Conservation (phyloP, 2,888 invertebrate species). For the Mechanitis messenoides region DNA sequence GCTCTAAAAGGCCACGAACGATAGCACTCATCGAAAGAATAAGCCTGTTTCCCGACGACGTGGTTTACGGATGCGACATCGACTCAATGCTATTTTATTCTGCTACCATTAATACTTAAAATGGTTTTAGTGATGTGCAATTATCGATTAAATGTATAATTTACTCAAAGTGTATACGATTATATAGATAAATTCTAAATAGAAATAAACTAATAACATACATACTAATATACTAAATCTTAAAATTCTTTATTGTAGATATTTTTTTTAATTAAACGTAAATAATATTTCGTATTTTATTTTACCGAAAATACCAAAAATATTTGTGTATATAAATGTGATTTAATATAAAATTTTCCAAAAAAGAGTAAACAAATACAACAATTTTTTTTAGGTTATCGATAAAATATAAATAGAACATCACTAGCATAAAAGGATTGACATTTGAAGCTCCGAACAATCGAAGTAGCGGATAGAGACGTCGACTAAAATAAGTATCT, state of each 20-base stretch:
- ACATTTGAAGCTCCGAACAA: slow-evolving; percentile 63
- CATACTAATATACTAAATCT: too few relatives aligned
- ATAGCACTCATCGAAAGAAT: slow-evolving; percentile 73
- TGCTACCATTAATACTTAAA: slow-evolving; percentile 74
- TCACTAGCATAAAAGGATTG: slow-evolving; percentile 71
- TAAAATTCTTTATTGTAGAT: too few relatives aligned
- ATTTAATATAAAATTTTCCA: too few relatives aligned
- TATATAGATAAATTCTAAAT: too few relatives aligned
- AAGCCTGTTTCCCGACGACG: slow-evolving; percentile 74
- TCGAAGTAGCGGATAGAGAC: slow-evolving; percentile 67
- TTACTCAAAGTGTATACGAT: not conserved
- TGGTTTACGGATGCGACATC: slow-evolving; percentile 71
- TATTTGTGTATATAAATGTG: too few relatives aligned
- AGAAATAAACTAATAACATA: too few relatives aligned
- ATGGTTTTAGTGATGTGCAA: slow-evolving; percentile 43
- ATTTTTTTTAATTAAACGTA: too few relatives aligned
- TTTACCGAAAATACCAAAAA: too few relatives aligned
- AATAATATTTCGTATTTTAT: too few relatives aligned
- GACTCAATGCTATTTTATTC: slow-evolving; percentile 74
- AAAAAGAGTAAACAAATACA: too few relatives aligned
- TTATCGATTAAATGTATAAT: slow-evolving; percentile 2
- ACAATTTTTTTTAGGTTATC: not conserved
- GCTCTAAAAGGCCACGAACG: slow-evolving; percentile 62
- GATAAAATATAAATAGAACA: slow-evolving; percentile 24
- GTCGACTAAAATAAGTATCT: slow-evolving; percentile 51